These are phyloP conservation scores for Zhuqinia jingwanae DNA, from an alignment of 2,888 invertebrate species.

Conservation along the genomic window DNA sequence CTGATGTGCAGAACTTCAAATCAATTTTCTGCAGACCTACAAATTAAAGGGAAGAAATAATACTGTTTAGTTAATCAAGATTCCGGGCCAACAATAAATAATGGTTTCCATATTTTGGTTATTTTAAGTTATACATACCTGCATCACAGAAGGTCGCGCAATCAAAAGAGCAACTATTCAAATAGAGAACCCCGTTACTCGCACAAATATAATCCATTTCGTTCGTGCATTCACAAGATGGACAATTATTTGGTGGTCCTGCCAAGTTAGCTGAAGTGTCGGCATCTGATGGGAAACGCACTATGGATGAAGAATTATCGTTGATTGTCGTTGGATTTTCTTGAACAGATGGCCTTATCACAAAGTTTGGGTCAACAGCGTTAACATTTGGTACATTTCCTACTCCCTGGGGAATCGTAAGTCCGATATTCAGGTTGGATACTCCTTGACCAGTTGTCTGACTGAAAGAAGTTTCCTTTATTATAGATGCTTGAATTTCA, in stretches of 20 bases:
- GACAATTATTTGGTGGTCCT: conserved; percentile 38
- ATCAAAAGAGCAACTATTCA: conserved; percentile 62
- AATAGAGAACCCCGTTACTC: conserved; percentile 55
- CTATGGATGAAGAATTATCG: conserved; percentile 2
- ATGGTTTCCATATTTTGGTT: too few species aligned
- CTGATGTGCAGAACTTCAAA: conserved; percentile 23
- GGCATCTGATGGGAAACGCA: conserved; percentile 39
- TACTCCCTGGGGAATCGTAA: conserved; percentile 8
- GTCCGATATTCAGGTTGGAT: background rate
- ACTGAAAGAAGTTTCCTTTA: conserved; percentile 36
- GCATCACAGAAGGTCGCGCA: conserved; percentile 60
- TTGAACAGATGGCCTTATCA: background rate
- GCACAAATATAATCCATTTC: conserved; percentile 64
- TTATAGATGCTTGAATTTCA: conserved; percentile 7
- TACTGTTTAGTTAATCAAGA: too few species aligned
- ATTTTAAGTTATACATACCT: too few species aligned
- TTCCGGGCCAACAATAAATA: too few species aligned
- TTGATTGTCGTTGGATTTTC: background rate
- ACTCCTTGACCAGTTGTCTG: conserved; percentile 60
- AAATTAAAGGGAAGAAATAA: background rate
- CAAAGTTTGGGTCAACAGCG: background rate
- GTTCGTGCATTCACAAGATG: conserved; percentile 62
- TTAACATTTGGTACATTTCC: background rate
- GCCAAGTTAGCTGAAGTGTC: background rate
- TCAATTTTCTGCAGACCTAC: conserved; percentile 43